Evolutionary conservation across 2,797 vertebrate species (phyloP).

Genomic region (Oceanodroma leucorhoa): DNA sequence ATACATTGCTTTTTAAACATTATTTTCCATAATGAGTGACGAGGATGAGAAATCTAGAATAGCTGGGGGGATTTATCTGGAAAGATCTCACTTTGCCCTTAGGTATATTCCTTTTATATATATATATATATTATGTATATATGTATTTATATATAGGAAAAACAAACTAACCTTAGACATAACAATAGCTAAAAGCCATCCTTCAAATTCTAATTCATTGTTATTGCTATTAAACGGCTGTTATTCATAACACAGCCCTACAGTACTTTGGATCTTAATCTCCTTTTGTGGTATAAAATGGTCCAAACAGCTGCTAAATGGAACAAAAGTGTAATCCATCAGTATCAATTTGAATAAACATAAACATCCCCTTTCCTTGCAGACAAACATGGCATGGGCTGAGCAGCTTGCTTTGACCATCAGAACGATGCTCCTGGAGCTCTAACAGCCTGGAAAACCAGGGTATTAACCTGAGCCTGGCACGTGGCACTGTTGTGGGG

Average conservation of each 20-base stretch:
- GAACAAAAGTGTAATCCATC: conserved; percentile 57
- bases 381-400: neutral
- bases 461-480: neutral
- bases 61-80: neutral
- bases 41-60: neutral
- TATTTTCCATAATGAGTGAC: neutral
- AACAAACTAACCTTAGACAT: neutral
- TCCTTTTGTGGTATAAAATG: conserved; percentile 29
- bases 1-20: neutral
- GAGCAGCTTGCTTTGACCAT: neutral
- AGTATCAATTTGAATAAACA: conserved; percentile 37
- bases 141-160: neutral
- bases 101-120: neutral
- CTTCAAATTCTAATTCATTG: neutral
- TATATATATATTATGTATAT: neutral
- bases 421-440: neutral
- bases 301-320: conserved; percentile 55
- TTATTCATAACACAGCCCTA: conserved; percentile 22
- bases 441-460: accelerated
- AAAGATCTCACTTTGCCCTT: neutral
- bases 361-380: conserved; percentile 60
- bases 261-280: conserved; percentile 43
- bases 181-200: conserved; percentile 8
- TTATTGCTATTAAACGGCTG: neutral
- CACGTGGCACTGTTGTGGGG: accelerated